phyloP scores from a whole-genome alignment of 2,797 vertebrate species.

The Hemibagrus guttatus region DNA sequence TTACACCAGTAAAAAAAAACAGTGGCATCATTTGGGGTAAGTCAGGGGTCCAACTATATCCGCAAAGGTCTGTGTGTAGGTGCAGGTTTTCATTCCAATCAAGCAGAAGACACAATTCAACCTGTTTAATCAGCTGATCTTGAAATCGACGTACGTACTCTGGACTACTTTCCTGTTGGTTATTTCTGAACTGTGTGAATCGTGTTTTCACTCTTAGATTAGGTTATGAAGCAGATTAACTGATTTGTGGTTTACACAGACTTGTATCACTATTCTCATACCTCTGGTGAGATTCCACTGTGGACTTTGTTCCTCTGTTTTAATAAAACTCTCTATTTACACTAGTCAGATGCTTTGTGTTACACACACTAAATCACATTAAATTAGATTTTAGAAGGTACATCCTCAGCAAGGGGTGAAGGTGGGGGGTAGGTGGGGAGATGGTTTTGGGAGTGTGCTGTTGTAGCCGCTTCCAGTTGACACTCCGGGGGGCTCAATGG shows the following conservation, averaged over 20 bases:
- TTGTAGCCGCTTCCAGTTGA: conserved; percentile 45
- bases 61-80: too few species aligned
- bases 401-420: neutral
- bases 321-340: neutral
- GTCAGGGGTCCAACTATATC: too few species aligned
- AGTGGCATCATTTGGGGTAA: neutral
- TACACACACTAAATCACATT: neutral
- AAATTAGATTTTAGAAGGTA: neutral
- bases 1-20: neutral
- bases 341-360: neutral
- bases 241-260: neutral
- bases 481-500: conserved; percentile 40
- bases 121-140: too few species aligned
- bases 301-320: neutral
- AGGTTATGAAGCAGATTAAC: neutral
- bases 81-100: too few species aligned
- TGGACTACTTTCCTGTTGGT: neutral
- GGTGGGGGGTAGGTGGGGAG: neutral
- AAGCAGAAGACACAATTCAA: too few species aligned
- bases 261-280: neutral
- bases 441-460: conserved; percentile 44
- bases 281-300: neutral
- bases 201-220: neutral
- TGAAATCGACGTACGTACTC: neutral
- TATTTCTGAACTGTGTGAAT: neutral